Evolutionary conservation across 2,888 invertebrate genomes (phyloP), one percentile per base, ranked within the genome.

Genomic region (Hermaeophaga mercurialis): DNA sequence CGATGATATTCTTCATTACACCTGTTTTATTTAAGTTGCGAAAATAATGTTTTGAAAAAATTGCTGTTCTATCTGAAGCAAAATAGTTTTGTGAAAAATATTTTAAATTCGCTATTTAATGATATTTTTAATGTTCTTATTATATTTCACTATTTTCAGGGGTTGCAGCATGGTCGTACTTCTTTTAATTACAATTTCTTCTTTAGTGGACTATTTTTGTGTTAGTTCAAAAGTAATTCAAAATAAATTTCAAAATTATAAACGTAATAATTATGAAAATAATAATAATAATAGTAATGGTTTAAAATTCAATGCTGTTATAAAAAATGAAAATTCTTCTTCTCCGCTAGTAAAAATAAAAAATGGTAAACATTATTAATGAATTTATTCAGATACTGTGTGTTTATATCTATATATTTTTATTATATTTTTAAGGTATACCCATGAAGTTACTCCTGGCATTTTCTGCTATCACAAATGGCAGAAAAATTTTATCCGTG

Each of bases 381-480:
- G n/a, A n/a, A n/a, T n/a, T n/a, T n/a, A n/a, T n/a, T n/a, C n/a
- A n/a, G n/a, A n/a, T n/a, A n/a, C n/a, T n/a, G n/a, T n/a, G n/a
- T n/a, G n/a, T n/a, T n/a, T n/a, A n/a, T n/a, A n/a, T n/a, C n/a
- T n/a, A n/a, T n/a, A n/a, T n/a, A n/a, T n/a, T n/a, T n/a, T n/a
- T n/a, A n/a, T n/a, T n/a, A n/a, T n/a, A n/a, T 54, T 62, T 77
- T 76, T 54, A 75, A 87, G 87, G 83, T 59, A 73, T 82, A 36
- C 80, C 81, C 76, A 75, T 85, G 28, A 84, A 83, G 70, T 74
- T 90, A 56, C 75, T 92, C 58, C 75, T 91, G 58, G 87, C 89
- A 19, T 92, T 92, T 77, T 89, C 90, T 9, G 84, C 89, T 33
- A 79, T 89, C 57, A 83, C 83, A 6, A 92, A 92, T 73, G 88